Percentiles rank a stretch among this genome's conserved stretches.
Evolutionary conservation across 2,113 vertebrate species (phyloP).

Genomic region (Buteo buteo): DNA sequence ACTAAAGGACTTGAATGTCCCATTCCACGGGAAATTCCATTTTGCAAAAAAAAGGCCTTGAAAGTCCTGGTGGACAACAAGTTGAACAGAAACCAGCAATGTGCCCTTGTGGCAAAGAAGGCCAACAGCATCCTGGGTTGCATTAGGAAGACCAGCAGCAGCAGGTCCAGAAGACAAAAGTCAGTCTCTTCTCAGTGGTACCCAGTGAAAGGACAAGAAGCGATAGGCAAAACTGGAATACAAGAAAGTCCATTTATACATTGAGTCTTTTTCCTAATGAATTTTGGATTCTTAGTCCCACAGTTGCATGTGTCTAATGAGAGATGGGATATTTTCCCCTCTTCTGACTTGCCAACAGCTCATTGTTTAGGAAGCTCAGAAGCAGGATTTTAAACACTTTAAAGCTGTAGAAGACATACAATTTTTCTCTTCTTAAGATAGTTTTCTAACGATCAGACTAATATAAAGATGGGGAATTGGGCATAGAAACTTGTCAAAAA

Average conservation of each 20-base stretch:
- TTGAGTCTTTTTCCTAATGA: background rate
- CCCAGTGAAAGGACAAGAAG: background rate
- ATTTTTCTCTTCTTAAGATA: background rate
- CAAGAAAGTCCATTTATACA: background rate
- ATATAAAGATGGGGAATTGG: background rate
- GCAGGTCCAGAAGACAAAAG: background rate
- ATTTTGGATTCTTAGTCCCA: background rate
- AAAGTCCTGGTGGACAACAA: background rate
- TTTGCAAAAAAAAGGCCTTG: background rate
- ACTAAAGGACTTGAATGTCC: background rate
- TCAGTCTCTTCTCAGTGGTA: background rate
- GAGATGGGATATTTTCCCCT: background rate
- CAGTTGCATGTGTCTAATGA: fast-evolving
- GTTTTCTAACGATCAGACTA: background rate
- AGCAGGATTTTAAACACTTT: background rate
- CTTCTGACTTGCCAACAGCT: fast-evolving
- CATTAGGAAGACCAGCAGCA: background rate
- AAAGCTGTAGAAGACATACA: background rate
- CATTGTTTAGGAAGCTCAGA: background rate
- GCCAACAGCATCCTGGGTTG: background rate
- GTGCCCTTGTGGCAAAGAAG: background rate
- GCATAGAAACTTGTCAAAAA: background rate
- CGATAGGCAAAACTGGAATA: background rate
- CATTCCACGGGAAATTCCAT: background rate
- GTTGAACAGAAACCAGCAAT: background rate